Evolutionary conservation across 2,797 vertebrate genomes (phyloP), one percentile per base, ranked within the genome.

Genomic region (Hephaestus fuliginosus): DNA sequence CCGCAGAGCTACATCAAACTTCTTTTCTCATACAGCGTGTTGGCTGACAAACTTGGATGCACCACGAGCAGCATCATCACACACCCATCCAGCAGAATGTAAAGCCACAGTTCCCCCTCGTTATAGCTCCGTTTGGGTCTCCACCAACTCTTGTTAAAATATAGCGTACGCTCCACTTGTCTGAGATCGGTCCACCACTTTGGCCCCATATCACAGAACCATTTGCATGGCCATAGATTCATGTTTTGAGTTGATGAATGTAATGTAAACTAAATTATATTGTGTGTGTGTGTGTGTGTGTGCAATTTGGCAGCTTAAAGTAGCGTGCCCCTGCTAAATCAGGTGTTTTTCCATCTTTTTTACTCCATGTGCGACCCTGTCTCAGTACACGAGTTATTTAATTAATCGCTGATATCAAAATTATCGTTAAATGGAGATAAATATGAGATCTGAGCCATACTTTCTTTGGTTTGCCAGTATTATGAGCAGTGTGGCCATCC

Each of bases 1-100:
- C 44, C 28, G 10, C 39, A 2, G 2, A 46, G 41, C 43, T 49
- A 18, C 7, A 18, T 33, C 28, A 70, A 14, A 46, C 12, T 20
- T 51, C 5, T n/a, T 44, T 57, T 43, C 44, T 58, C 39, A 61
- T 39, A 63, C 49, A 46, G 4, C 33, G 56, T 43, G 7, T 11
- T 67, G 30, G 51, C 49, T 39, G 33, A 56, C 43, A 62, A 33
- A 48, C 58, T 39, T 80, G 41, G 9, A 62, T 30, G 39, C 9
- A 41, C 8, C n/a, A 39, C 3, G 41, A 36, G 11, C 11, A n/a
- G 30, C 17, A 25, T 70, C 30, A 33, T 68, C 22, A 51, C 44
- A 43, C 8, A 18, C n/a, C 13, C 65, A 53, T 53, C 49, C 49
- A 41, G 58, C 20, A 25, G 2, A 10, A 48, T 20, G 14, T 14